A percentile compares a stretch with the other conserved stretches of the same genome.
These are phyloP conservation scores for Macquaria australasica DNA, from an alignment of 2,113 vertebrate genomes.

Conservation along the genomic window DNA sequence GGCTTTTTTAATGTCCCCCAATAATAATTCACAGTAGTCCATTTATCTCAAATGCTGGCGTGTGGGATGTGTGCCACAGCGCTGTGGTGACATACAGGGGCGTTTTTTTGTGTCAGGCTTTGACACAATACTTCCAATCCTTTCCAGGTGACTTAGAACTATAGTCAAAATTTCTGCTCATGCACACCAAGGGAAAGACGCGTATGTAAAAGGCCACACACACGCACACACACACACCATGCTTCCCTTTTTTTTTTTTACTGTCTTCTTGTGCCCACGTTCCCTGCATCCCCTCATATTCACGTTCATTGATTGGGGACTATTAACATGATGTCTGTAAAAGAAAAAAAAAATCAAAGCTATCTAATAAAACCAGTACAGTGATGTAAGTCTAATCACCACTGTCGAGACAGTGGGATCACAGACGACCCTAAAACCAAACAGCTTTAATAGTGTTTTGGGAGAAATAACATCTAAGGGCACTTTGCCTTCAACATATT, in stretches of 20 bases:
- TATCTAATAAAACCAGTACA: slow-evolving; percentile 59
- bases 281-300: slow-evolving; percentile 48
- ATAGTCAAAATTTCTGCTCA: neutral
- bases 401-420: slow-evolving; percentile 67
- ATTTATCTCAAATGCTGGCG: slow-evolving; percentile 69
- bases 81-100: slow-evolving; percentile 22
- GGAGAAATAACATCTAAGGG: slow-evolving; percentile 59
- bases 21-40: slow-evolving; percentile 76
- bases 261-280: slow-evolving; percentile 25
- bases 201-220: neutral
- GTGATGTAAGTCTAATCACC: slow-evolving; percentile 75
- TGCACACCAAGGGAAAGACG: neutral
- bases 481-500: slow-evolving; percentile 52
- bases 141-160: slow-evolving; percentile 38
- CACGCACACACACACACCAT: slow-evolving; percentile 1
- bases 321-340: slow-evolving; percentile 60
- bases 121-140: slow-evolving; percentile 28
- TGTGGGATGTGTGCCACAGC: slow-evolving; percentile 55
- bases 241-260: slow-evolving; percentile 23
- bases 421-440: slow-evolving; percentile 58
- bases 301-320: slow-evolving; percentile 67
- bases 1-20: slow-evolving; percentile 70
- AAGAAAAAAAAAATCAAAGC: slow-evolving; percentile 64
- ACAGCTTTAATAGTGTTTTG: slow-evolving; percentile 56
- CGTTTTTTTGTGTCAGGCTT: neutral